These are phyloP conservation scores for Orientallactaga bullata DNA, from an alignment of 2,113 vertebrate species.

Conservation along the genomic window DNA sequence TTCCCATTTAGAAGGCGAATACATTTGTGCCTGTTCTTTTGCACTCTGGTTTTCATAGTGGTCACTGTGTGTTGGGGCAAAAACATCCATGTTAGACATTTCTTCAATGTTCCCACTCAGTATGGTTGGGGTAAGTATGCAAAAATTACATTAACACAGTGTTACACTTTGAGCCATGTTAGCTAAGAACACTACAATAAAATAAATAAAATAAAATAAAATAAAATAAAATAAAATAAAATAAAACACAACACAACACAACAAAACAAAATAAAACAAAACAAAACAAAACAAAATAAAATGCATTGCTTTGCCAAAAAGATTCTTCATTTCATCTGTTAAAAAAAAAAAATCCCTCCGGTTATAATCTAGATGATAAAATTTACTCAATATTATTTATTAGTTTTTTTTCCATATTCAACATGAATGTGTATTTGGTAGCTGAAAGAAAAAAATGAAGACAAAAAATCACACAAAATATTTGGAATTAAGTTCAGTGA, in stretches of 20 bases:
- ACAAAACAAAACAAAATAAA: too few relatives aligned
- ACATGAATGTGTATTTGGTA: not conserved
- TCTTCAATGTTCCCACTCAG: not conserved
- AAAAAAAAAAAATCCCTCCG: not conserved
- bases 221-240: too few relatives aligned
- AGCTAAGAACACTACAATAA: not conserved
- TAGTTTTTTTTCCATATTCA: not conserved
- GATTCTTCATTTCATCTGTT: not conserved
- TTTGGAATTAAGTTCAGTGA: not conserved
- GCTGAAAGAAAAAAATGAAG: not conserved
- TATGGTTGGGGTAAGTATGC: fast-evolving
- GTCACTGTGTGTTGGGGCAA: not conserved
- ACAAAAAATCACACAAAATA: fast-evolving
- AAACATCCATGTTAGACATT: fast-evolving
- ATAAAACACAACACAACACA: too few relatives aligned
- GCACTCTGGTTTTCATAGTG: not conserved
- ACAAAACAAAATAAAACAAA: too few relatives aligned
- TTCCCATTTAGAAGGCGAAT: not conserved
- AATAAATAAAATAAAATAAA: not conserved
- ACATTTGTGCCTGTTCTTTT: not conserved
- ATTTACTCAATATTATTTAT: not conserved
- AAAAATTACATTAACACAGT: not conserved
- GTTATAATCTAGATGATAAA: not conserved
- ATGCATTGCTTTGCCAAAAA: not conserved
- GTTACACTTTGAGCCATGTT: not conserved